phyloP scores from a whole-genome alignment of 2,888 invertebrate genomes.

The Noctua janthina region DNA sequence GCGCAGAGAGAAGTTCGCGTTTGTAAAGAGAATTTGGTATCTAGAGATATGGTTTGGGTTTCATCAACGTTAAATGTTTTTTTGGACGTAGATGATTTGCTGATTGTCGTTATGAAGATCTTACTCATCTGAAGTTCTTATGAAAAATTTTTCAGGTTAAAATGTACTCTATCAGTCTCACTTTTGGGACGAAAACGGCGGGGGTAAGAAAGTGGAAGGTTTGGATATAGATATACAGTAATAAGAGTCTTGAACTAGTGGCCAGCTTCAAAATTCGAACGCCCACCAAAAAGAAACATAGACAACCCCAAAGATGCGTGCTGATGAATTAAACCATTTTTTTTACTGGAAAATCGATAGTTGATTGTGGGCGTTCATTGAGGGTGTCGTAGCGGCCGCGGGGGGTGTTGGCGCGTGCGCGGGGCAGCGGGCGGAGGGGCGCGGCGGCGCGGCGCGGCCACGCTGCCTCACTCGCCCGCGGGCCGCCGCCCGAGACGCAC shows the following conservation, averaged over 20 bases:
- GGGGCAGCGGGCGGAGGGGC: constrained; percentile 85
- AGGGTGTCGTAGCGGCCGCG: constrained; percentile 79
- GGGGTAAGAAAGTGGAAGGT: neutral
- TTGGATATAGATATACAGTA: neutral
- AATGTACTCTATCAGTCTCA: neutral
- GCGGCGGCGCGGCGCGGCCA: constrained; percentile 84
- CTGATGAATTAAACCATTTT: constrained; percentile 72
- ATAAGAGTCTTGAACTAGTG: neutral
- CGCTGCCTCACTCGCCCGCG: constrained; percentile 89
- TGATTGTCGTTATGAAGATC: neutral
- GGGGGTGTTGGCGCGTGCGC: constrained; percentile 82
- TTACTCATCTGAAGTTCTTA: neutral
- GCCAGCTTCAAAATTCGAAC: constrained; percentile 26
- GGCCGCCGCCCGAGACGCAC: constrained; percentile 85
- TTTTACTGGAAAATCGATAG: constrained; percentile 86
- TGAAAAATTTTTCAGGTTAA: neutral
- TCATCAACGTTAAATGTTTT: constrained; percentile 5
- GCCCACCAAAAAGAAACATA: constrained; percentile 53
- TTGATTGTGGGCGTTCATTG: constrained; percentile 86
- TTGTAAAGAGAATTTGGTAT: constrained; percentile 27
- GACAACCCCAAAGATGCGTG: constrained; percentile 67
- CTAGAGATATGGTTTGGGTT: constrained; percentile 15
- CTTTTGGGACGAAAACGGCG: neutral
- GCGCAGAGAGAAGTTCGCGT: constrained; percentile 15
- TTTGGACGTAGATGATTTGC: constrained; percentile 7